Conservation (phyloP, 2,113 vertebrate genomes). For the Semnornis frantzii region DNA sequence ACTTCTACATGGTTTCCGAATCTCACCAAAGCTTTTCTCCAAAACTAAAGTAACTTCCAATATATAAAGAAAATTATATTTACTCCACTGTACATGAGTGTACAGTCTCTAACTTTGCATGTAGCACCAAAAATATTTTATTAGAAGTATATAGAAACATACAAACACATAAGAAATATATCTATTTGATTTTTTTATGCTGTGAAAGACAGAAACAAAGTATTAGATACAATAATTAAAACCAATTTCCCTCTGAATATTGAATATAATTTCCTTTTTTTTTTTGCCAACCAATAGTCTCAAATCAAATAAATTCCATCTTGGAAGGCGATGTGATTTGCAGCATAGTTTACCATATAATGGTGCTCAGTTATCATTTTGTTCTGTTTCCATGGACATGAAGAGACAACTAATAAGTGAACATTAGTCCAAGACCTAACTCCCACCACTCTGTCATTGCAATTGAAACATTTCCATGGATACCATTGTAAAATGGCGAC, state of each 20-base stretch:
- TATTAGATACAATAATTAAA: neutral
- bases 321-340: neutral
- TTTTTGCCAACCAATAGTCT: neutral
- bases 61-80: neutral
- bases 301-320: neutral
- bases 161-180: neutral
- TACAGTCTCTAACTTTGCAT: neutral
- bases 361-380: neutral
- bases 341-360: neutral
- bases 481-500: neutral
- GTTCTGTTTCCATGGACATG: neutral
- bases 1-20: neutral
- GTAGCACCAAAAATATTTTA: neutral
- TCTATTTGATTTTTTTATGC: neutral
- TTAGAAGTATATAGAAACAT: neutral
- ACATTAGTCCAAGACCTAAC: neutral
- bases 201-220: neutral
- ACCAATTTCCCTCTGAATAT: neutral
- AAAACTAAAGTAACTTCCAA: neutral
- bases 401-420: neutral
- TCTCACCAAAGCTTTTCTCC: neutral
- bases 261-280: neutral
- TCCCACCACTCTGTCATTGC: neutral
- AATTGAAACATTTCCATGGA: slow-evolving; percentile 35
- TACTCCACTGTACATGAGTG: neutral